Conservation (phyloP, 2,113 vertebrate species). For the Phaetusa simplex region DNA sequence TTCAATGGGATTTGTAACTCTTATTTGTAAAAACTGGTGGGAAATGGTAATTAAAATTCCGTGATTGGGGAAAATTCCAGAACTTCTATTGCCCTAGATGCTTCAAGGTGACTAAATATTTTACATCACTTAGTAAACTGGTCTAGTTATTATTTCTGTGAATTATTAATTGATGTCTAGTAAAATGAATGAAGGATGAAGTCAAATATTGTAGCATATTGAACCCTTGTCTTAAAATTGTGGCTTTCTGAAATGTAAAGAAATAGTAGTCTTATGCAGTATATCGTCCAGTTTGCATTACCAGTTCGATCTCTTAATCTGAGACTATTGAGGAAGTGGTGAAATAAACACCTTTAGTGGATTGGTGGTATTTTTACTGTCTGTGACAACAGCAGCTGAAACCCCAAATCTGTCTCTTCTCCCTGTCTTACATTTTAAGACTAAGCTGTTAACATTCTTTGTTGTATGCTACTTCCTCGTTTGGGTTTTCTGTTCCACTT, state of each 20-base stretch:
- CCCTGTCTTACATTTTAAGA: background rate
- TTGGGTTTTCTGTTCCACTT: slow-evolving; percentile 35
- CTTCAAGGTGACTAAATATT: background rate
- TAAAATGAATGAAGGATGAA: background rate
- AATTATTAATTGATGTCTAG: background rate
- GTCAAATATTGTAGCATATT: background rate
- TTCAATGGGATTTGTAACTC: background rate
- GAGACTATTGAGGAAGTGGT: background rate
- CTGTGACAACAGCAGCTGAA: background rate
- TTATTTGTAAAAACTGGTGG: background rate
- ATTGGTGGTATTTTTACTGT: background rate
- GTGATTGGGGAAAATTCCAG: background rate
- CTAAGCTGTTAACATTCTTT: background rate
- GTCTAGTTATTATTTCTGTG: background rate
- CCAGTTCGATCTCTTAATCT: background rate
- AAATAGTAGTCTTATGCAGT: background rate
- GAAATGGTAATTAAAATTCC: background rate
- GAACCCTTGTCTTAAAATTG: background rate
- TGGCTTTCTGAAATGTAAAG: background rate
- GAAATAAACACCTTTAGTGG: background rate
- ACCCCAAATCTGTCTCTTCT: background rate
- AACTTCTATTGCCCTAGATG: background rate
- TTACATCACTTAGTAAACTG: background rate
- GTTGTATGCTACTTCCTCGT: background rate
- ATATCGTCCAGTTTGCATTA: background rate